phyloP scores from a whole-genome alignment of 2,113 vertebrate genomes.

The Tretioscincus oriximinensis region DNA sequence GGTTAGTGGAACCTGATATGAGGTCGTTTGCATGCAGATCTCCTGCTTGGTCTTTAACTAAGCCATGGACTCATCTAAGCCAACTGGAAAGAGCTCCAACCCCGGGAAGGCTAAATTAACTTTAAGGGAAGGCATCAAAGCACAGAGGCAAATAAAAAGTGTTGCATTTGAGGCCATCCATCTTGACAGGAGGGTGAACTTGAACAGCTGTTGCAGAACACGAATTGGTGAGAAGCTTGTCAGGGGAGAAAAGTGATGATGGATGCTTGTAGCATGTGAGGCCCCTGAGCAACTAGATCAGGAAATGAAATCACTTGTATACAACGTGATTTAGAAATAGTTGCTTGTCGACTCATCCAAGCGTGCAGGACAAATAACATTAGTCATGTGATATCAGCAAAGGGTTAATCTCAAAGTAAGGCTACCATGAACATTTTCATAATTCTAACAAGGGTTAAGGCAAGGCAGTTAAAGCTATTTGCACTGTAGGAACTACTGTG shows the following conservation, averaged over 20 bases:
- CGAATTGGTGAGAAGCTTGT: not conserved
- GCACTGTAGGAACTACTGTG: fast-evolving
- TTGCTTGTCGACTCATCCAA: constrained; percentile 36
- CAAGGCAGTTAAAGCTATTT: not conserved
- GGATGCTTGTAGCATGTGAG: not conserved
- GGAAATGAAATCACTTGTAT: constrained; percentile 18
- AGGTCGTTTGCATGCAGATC: not conserved
- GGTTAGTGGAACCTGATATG: not conserved
- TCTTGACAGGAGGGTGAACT: constrained; percentile 41
- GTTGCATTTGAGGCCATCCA: constrained; percentile 27
- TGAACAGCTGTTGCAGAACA: constrained; percentile 47
- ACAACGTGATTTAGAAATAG: not conserved
- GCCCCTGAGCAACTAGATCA: fast-evolving
- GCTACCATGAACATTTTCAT: constrained; percentile 16
- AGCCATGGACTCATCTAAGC: not conserved
- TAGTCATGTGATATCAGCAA: fast-evolving
- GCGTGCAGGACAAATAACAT: not conserved
- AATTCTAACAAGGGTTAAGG: not conserved
- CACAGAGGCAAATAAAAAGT: not conserved
- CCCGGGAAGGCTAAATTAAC: not conserved
- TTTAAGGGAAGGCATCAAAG: not conserved
- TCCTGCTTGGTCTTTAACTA: not conserved
- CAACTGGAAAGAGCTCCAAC: not conserved
- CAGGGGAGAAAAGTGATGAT: not conserved
- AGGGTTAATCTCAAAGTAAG: not conserved